Conservation (phyloP, 2,797 vertebrate genomes). For the Acipenser transmontanus region DNA sequence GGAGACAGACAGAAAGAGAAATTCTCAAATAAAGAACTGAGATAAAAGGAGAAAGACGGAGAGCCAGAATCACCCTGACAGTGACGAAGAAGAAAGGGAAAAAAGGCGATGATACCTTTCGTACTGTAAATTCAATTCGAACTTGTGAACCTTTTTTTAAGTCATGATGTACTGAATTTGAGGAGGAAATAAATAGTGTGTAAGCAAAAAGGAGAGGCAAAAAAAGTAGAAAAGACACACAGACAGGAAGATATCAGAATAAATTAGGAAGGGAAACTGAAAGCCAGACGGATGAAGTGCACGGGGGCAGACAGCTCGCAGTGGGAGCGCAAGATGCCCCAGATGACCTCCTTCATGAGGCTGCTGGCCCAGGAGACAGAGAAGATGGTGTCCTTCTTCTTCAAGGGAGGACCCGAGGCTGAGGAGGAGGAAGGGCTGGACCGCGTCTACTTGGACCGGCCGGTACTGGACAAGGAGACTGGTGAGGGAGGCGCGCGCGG, state of each 20-base stretch:
- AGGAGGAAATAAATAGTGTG: background rate
- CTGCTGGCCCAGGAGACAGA: slow-evolving; percentile 64
- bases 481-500: slow-evolving; percentile 45
- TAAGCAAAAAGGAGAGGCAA: slow-evolving; percentile 9
- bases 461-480: slow-evolving; percentile 55
- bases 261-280: slow-evolving; percentile 30
- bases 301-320: slow-evolving; percentile 56
- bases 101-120: background rate
- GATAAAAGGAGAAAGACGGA: background rate
- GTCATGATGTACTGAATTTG: background rate
- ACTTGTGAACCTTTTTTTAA: too few relatives aligned
- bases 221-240: slow-evolving; percentile 14
- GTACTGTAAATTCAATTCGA: background rate
- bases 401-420: slow-evolving; percentile 45
- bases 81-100: background rate
- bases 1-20: background rate
- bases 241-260: slow-evolving; percentile 27
- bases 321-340: background rate
- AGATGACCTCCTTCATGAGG: slow-evolving; percentile 61
- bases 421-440: slow-evolving; percentile 42
- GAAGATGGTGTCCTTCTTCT: slow-evolving; percentile 67
- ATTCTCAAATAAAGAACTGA: too few relatives aligned
- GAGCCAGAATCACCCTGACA: background rate
- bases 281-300: slow-evolving; percentile 51
- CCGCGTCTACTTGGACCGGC: slow-evolving; percentile 55